Conservation (phyloP, 2,888 invertebrate genomes). For the Venusia cambrica region DNA sequence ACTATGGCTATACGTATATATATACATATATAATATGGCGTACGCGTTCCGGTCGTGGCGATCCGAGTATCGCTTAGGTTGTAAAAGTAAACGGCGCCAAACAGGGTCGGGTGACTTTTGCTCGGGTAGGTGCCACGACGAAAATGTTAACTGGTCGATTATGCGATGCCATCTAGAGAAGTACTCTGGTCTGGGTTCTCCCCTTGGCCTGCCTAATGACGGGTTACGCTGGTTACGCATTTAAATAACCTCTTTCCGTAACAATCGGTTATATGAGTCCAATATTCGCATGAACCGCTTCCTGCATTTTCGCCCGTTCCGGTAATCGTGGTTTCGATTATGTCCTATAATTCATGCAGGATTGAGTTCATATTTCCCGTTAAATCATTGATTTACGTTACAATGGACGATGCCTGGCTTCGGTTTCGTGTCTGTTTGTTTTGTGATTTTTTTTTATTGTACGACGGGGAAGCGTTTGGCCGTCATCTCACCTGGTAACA, state of each 20-base stretch:
- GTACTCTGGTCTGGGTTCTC: conserved; percentile 41
- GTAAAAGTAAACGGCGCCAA: conserved; percentile 61
- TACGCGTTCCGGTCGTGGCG: conserved; percentile 33
- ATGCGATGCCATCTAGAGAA: conserved; percentile 64
- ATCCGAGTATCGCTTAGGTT: conserved; percentile 44
- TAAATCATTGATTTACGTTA: conserved; percentile 14
- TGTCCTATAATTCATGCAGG: conserved; percentile 14
- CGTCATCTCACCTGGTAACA: too few species aligned
- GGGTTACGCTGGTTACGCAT: conserved; percentile 74
- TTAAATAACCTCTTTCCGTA: conserved; percentile 69
- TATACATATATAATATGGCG: too few species aligned
- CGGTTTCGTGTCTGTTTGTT: too few species aligned
- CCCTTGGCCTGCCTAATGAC: conserved; percentile 64
- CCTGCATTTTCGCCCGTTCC: conserved; percentile 41
- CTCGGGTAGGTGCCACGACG: conserved; percentile 40
- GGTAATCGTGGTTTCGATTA: conserved; percentile 12
- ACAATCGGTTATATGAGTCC: conserved; percentile 55
- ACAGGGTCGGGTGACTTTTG: conserved; percentile 39
- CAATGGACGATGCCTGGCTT: conserved; percentile 9
- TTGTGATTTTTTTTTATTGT: too few species aligned
- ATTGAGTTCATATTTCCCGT: conserved; percentile 11
- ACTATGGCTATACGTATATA: conserved; percentile 24
- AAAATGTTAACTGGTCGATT: conserved; percentile 73
- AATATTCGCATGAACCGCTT: conserved; percentile 52
- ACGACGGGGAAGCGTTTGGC: too few species aligned